phyloP scores from a whole-genome alignment of 2,888 invertebrate species.

The Athalia rosae region DNA sequence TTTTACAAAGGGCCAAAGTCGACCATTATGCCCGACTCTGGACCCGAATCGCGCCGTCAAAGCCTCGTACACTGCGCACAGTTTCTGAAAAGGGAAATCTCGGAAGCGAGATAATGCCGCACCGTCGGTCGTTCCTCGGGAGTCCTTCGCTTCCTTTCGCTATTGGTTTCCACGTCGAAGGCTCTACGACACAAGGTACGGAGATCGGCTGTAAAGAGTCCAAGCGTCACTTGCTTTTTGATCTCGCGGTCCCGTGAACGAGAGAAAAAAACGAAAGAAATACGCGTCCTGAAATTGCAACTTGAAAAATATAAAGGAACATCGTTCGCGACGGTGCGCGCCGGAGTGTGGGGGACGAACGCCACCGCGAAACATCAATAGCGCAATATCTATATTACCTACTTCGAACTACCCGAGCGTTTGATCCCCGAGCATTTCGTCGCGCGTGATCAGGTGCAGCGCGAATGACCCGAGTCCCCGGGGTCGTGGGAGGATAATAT shows the following conservation, averaged over 20 bases:
- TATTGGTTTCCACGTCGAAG: not conserved
- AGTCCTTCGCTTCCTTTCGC: not conserved
- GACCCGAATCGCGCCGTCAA: slow-evolving; percentile 37
- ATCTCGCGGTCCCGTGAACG: not conserved
- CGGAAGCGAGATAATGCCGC: slow-evolving; percentile 40
- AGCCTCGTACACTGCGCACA: slow-evolving; percentile 16
- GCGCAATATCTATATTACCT: too few species aligned
- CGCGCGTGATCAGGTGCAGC: not conserved
- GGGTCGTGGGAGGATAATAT: slow-evolving; percentile 34
- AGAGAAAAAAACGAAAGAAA: too few species aligned
- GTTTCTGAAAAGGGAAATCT: slow-evolving; percentile 36
- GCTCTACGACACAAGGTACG: not conserved
- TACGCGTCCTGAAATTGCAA: too few species aligned
- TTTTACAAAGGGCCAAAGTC: slow-evolving; percentile 40
- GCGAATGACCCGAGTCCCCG: not conserved
- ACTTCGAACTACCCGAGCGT: too few species aligned
- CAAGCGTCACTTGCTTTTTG: not conserved
- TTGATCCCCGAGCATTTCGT: slow-evolving; percentile 1
- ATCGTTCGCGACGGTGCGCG: too few species aligned
- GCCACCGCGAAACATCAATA: too few species aligned
- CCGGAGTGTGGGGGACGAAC: too few species aligned
- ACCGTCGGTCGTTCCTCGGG: not conserved
- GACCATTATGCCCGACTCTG: slow-evolving; percentile 41
- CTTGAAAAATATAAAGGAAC: too few species aligned
- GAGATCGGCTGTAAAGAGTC: not conserved